Evolutionary conservation across 2,888 invertebrate species (phyloP), one percentile per base, ranked within the genome.

Genomic region (Diabrotica balteata): DNA sequence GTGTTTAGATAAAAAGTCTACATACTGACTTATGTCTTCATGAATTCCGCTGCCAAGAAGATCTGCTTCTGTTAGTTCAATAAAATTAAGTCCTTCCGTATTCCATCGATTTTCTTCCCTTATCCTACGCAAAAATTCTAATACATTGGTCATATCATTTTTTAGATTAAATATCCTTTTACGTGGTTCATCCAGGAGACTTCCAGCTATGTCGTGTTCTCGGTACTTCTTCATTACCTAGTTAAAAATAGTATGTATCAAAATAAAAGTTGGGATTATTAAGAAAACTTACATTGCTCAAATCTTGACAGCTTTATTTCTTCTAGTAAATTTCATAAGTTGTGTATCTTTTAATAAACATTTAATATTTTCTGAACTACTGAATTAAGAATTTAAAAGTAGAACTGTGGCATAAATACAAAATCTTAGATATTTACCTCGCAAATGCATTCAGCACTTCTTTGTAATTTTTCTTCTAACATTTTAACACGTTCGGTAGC

Each of bases 401-500:
- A 4, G 32, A 32, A 32, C 1, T 32, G 32, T 32, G 32, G 4
- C 32, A 32, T 32, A 32, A 32, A 32, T 32, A 32, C 4, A 32
- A 32, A 32, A 32, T 32, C 5, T 32, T 32, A 1, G 4, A 47
- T 10, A 47, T 75, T 77, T 78, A 83, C 84, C 80, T 83, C 82
- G 61, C 78, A 79, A 9, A 87, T 84, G 10, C 85, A 85, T 67
- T 80, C 78, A 0, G 81, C 80, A 72, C 78, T 82, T 62, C 85
- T 83, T 53, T 83, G 81, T 62, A 89, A 80, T 76, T 87, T 87
- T 55, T 86, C 85, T 77, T 88, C 87, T 50, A 90, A 79, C 67
- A 86, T 77, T 70, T 86, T 81, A 32, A 91, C 87, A 73, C 88
- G 85, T 59, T 86, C 82, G 22, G 88, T 87, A 58, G 91, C 89